phyloP scores from a whole-genome alignment of 2,797 vertebrate species.

The Gobionotothen gibberifrons region DNA sequence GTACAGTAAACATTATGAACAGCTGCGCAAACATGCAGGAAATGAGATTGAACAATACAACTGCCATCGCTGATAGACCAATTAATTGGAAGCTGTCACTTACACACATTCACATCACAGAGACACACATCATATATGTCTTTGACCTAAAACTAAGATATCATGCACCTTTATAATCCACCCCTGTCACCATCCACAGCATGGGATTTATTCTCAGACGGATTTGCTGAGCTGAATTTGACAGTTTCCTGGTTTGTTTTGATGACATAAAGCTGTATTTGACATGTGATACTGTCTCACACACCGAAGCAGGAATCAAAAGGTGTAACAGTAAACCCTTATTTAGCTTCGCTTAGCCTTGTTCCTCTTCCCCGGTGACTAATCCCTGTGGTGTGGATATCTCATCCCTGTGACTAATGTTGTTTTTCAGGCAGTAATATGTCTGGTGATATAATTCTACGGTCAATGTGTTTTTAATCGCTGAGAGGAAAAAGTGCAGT shows the following conservation, averaged over 20 bases:
- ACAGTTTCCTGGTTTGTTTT: slow-evolving; percentile 62
- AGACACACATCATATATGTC: slow-evolving; percentile 6
- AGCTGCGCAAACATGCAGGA: slow-evolving; percentile 43
- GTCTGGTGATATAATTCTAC: slow-evolving; percentile 41
- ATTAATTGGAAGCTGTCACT: slow-evolving; percentile 15
- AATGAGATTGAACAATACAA: slow-evolving; percentile 14
- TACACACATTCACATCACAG: slow-evolving; percentile 11
- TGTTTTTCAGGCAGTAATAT: slow-evolving; percentile 50
- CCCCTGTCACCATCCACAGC: slow-evolving; percentile 43
- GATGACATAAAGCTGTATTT: slow-evolving; percentile 54
- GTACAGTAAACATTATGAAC: slow-evolving; percentile 7
- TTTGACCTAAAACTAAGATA: slow-evolving; percentile 37
- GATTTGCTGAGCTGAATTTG: slow-evolving; percentile 52
- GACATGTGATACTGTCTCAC: slow-evolving; percentile 55
- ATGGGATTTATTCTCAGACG: slow-evolving; percentile 48
- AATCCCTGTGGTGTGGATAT: slow-evolving; percentile 55
- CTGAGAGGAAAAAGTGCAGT: slow-evolving; percentile 8
- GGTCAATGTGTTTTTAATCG: slow-evolving; percentile 21
- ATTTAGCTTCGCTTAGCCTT: slow-evolving; percentile 39
- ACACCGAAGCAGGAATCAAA: slow-evolving; percentile 58
- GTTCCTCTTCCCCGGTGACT: slow-evolving; percentile 48
- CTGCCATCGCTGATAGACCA: neutral
- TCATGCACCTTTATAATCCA: slow-evolving; percentile 44
- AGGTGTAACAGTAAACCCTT: slow-evolving; percentile 57
- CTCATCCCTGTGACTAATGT: slow-evolving; percentile 56